phyloP scores from a whole-genome alignment of 2,113 vertebrate genomes.

The Amazona guildingii region DNA sequence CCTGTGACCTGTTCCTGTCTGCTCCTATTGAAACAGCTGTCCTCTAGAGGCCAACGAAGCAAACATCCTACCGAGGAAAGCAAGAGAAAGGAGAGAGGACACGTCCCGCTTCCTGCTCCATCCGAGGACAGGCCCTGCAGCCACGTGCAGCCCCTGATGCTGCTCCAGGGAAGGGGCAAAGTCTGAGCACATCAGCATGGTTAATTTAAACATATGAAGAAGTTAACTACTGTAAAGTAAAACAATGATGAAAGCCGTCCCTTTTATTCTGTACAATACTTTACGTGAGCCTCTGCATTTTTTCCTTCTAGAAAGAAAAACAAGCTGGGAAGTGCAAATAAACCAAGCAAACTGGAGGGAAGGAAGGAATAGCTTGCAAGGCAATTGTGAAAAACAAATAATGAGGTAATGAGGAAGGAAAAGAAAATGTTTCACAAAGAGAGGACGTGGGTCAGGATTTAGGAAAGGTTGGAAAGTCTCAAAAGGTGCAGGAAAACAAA shows the following conservation, averaged over 20 bases:
- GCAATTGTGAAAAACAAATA: slow-evolving; percentile 21
- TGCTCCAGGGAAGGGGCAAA: neutral
- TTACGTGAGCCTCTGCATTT: neutral
- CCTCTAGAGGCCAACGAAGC: neutral
- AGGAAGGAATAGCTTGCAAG: slow-evolving; percentile 25
- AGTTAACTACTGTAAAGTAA: neutral
- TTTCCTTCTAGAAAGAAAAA: neutral
- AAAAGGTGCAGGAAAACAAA: neutral
- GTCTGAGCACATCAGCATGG: neutral
- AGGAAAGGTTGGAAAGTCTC: neutral
- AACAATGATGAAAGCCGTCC: neutral
- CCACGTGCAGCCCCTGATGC: rapidly evolving
- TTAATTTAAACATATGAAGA: neutral
- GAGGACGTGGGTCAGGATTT: neutral
- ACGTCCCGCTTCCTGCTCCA: rapidly evolving
- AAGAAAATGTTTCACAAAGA: slow-evolving; percentile 16
- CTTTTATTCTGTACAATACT: neutral
- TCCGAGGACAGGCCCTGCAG: neutral
- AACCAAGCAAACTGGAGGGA: slow-evolving; percentile 1
- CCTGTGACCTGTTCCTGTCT: neutral
- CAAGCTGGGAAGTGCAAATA: slow-evolving; percentile 6
- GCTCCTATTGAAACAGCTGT: neutral
- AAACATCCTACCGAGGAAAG: neutral
- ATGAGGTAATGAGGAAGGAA: neutral
- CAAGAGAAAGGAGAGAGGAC: neutral